Evolutionary conservation across 2,797 vertebrate species (phyloP).

Genomic region (Thalassophryne amazonica): DNA sequence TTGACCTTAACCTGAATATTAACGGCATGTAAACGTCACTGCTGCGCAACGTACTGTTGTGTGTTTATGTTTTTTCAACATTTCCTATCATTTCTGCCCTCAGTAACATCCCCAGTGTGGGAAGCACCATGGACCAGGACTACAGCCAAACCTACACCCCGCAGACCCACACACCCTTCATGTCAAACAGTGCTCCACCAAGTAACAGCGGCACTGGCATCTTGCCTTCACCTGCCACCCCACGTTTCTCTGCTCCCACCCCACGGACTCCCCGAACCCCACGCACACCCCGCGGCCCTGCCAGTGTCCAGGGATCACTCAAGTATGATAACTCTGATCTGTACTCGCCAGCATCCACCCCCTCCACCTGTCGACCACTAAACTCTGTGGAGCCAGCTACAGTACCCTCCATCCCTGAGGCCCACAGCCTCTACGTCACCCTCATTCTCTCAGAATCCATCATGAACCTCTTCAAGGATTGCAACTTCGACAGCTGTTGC

Average conservation of each 20-base stretch:
- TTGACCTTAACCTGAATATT: no score
- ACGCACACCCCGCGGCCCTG: slow-evolving; percentile 92
- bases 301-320: slow-evolving; percentile 93
- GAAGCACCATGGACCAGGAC: slow-evolving; percentile 93
- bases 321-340: slow-evolving; percentile 97
- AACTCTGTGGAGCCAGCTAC: slow-evolving; percentile 97
- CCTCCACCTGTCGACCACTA: slow-evolving; percentile 93
- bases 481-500: slow-evolving; percentile 99
- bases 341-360: slow-evolving; percentile 96
- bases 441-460: slow-evolving; percentile 98
- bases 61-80: background rate
- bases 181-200: slow-evolving; percentile 92
- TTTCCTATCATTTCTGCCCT: background rate
- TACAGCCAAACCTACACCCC: slow-evolving; percentile 93
- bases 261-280: slow-evolving; percentile 94
- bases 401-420: slow-evolving; percentile 94
- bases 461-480: slow-evolving; percentile 98
- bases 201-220: slow-evolving; percentile 91
- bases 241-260: slow-evolving; percentile 91
- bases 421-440: slow-evolving; percentile 98
- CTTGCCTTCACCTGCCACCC: slow-evolving; percentile 95
- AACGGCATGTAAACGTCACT: no score
- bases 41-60: no score
- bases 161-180: slow-evolving; percentile 93
- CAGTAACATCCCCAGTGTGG: slow-evolving; percentile 85